Evolutionary conservation across 2,113 vertebrate species (phyloP).

Genomic region (Pitta sordida): DNA sequence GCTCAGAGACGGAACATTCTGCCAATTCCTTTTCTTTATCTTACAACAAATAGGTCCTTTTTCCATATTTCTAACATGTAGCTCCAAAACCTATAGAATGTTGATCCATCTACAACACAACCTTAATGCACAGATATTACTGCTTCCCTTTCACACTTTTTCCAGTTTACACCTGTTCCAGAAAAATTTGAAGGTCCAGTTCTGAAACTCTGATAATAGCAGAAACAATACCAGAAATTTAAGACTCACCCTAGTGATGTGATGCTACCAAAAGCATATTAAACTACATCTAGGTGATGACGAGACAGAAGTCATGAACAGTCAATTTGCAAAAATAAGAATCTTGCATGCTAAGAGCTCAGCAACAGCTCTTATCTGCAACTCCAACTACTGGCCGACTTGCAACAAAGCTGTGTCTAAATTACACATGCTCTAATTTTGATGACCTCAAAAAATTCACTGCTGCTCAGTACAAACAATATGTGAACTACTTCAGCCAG

Average conservation of each 20-base stretch:
- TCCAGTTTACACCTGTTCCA: not conserved
- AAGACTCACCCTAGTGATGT: not conserved
- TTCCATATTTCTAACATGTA: not conserved
- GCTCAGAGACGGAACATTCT: not conserved
- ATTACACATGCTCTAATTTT: not conserved
- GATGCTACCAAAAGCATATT: not conserved
- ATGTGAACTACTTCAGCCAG: not conserved
- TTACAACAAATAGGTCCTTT: conserved; percentile 37
- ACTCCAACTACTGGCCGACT: not conserved
- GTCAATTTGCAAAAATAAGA: not conserved
- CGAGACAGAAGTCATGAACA: not conserved
- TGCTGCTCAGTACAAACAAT: not conserved
- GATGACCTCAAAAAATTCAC: not conserved
- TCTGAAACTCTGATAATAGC: not conserved
- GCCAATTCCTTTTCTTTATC: not conserved
- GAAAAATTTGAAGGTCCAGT: not conserved
- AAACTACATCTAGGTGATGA: not conserved
- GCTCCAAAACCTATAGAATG: conserved; percentile 1
- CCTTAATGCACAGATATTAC: not conserved
- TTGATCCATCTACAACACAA: not conserved
- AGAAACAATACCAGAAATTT: not conserved
- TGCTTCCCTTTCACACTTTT: not conserved
- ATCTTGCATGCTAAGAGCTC: not conserved
- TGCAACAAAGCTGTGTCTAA: not conserved
- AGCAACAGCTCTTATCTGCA: not conserved